These are phyloP conservation scores for Panthera tigris DNA, from an alignment of 2,113 vertebrate species.

Conservation along the genomic window DNA sequence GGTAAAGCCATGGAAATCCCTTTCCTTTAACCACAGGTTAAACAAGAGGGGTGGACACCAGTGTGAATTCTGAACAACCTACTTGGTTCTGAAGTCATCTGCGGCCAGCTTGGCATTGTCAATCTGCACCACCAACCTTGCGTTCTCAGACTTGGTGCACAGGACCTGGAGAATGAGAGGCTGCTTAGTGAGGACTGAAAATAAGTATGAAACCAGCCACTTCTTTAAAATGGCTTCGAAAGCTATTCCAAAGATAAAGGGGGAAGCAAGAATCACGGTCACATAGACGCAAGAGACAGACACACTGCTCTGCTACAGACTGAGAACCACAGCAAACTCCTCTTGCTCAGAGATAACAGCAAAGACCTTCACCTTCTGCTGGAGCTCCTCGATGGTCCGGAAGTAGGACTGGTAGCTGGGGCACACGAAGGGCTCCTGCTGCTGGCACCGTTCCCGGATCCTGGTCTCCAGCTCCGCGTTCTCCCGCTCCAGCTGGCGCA, in stretches of 20 bases:
- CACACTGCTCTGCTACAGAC: background rate
- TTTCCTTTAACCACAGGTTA: background rate
- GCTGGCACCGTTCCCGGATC: constrained; percentile 86
- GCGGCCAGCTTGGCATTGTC: constrained; percentile 89
- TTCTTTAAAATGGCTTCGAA: background rate
- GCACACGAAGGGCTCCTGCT: constrained; percentile 84
- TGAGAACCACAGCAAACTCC: background rate
- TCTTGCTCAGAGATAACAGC: background rate
- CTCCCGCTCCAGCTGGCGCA: constrained; percentile 80
- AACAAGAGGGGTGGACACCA: background rate
- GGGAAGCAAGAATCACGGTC: background rate
- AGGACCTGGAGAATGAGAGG: constrained; percentile 83
- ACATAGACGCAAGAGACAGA: background rate
- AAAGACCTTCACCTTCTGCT: constrained; percentile 88
- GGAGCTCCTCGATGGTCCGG: constrained; percentile 91
- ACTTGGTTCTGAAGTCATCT: constrained; percentile 90
- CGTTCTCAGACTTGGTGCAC: constrained; percentile 84
- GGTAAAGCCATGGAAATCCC: background rate
- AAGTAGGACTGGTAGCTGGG: constrained; percentile 92
- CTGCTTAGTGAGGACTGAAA: background rate
- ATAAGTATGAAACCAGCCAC: background rate
- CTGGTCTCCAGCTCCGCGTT: constrained; percentile 83
- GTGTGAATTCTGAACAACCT: constrained; percentile 54
- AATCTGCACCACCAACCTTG: constrained; percentile 85
- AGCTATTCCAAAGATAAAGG: background rate